Conservation (phyloP, 1,140 invertebrate genomes). For the Drosophila sproati region DNA sequence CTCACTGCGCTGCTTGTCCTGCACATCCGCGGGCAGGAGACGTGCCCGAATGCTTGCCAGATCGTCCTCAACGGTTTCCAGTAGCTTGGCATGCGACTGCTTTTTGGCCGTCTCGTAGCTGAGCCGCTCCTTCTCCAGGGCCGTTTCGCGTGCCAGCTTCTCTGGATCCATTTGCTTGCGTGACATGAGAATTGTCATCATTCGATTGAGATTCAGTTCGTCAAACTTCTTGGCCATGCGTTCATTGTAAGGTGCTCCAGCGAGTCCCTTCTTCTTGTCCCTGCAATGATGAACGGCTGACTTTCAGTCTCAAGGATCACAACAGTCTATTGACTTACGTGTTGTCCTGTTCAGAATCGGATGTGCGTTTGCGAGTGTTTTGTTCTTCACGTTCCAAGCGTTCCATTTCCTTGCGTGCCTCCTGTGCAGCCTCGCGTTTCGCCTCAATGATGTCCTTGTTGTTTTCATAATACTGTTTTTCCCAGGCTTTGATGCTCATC, state of each 20-base stretch:
- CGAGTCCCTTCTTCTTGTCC: neutral
- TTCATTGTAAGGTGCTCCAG: conserved; percentile 57
- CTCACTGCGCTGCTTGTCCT: conserved; percentile 67
- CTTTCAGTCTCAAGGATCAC: neutral
- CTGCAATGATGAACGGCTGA: neutral
- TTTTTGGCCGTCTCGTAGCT: conserved; percentile 77
- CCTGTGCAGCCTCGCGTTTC: conserved; percentile 67
- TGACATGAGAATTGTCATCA: conserved; percentile 78
- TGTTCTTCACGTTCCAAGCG: conserved; percentile 61
- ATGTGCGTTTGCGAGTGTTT: conserved; percentile 43
- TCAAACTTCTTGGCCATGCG: conserved; percentile 73
- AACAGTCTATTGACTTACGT: conserved; percentile 22
- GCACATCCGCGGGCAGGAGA: conserved; percentile 68
- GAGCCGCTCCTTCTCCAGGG: conserved; percentile 72
- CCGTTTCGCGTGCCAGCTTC: conserved; percentile 74
- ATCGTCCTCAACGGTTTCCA: conserved; percentile 65
- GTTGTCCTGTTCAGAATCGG: conserved; percentile 14
- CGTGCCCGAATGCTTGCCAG: conserved; percentile 65
- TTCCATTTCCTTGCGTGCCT: conserved; percentile 75
- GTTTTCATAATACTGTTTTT: conserved; percentile 75
- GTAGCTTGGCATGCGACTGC: conserved; percentile 58
- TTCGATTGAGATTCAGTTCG: conserved; percentile 75
- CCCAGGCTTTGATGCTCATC: conserved; percentile 68
- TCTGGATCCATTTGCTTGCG: conserved; percentile 82
- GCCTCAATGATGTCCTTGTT: conserved; percentile 83